Conservation (phyloP, 2,113 vertebrate genomes). For the Thalassarche chlororhynchos region DNA sequence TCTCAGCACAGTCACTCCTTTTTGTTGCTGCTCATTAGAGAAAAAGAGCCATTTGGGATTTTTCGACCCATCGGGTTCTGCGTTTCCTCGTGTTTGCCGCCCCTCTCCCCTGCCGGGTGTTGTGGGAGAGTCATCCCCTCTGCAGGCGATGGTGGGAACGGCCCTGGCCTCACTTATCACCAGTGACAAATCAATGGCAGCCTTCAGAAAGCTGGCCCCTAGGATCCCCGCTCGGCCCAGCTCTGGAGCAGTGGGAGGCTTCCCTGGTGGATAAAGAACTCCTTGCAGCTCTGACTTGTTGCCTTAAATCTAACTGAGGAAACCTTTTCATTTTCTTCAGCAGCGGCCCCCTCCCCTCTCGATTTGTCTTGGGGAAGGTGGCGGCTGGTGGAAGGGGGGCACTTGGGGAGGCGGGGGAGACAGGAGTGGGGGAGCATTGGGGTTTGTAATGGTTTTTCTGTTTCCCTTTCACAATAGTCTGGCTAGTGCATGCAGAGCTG, state of each 20-base stretch:
- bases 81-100: conserved; percentile 5
- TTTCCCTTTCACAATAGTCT: conserved; percentile 65
- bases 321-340: conserved; percentile 57
- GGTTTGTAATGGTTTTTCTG: conserved; percentile 57
- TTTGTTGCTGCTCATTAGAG: conserved; percentile 17
- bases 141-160: conserved; percentile 82
- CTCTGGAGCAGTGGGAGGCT: conserved; percentile 74
- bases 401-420: neutral
- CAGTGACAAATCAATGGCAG: conserved; percentile 78
- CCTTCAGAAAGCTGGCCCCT: conserved; percentile 77
- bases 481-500: conserved; percentile 44
- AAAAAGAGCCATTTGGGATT: neutral
- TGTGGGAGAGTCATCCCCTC: conserved; percentile 79
- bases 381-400: neutral
- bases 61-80: conserved; percentile 42
- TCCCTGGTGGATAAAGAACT: conserved; percentile 66
- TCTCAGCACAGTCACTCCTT: neutral
- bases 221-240: conserved; percentile 65
- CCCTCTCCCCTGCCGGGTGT: conserved; percentile 73
- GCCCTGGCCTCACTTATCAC: conserved; percentile 77
- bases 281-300: conserved; percentile 70
- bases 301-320: conserved; percentile 66
- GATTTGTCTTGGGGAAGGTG: conserved; percentile 52
- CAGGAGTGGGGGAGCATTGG: neutral
- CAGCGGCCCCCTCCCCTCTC: neutral